Base-by-base conservation (phyloP, 2,797 vertebrate genomes). In the Coregonus suidteri region DNA sequence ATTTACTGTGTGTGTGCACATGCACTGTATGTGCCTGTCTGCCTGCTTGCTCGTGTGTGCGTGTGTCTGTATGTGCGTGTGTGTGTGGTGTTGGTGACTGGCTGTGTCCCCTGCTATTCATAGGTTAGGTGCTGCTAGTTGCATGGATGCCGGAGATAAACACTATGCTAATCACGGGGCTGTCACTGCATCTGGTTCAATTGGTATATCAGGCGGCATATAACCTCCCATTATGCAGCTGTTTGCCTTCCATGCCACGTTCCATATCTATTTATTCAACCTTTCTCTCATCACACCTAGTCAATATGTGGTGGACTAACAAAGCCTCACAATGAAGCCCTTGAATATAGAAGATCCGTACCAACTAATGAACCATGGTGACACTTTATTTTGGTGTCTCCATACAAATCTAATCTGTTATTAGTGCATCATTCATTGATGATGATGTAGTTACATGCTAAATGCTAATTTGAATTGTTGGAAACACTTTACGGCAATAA, bases 181-280 rank as follows among this genome's bases (percentile, higher is more conserved):
- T 80, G 71, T 71, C 59, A 52, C 25, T 65, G 76, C 77, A 81
- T 81, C 62, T 71, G 72, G 34, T 74, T 56, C 59, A 62, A 65
- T 71, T 18, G 74, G 52, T 79, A 71, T 73, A 77, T 79, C 31
- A 79, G 53, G 53, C 18, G 11, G 64, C 64, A 25, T 62, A 31
- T 15, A 18, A 79, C 56, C 56, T 78, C 74, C 52, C 74, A 75
- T 77, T 69, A 75, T 74, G 75, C 82, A 80, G 81, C 85, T 88
- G 86, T 75, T 81, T 25, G 62, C 15, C 73, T 79, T 56, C 51
- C 47, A 77, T 73, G 78, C 73, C 81, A 51, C 34, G 73, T 74
- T 77, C 31, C 71, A 75, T 75, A 59, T 74, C 77, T 74, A 75
- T 31, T 84, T 83, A 80, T 79, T 78, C 71, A 74, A 62, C 78